A percentile compares a stretch with the other conserved stretches of the same genome.
Conservation (phyloP, 2,797 vertebrate genomes). For the Diplodus sargus region DNA sequence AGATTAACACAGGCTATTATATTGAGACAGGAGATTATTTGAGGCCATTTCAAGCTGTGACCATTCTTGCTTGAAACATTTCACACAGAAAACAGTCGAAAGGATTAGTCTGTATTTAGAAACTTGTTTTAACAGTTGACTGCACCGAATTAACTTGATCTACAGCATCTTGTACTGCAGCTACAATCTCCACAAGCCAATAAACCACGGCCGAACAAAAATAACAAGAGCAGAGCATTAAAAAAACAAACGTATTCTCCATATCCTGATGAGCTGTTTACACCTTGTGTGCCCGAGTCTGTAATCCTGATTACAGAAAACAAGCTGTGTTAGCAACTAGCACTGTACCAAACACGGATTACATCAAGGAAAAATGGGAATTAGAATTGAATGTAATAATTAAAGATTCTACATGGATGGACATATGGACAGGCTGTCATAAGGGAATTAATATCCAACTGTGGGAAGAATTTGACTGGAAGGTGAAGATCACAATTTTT, state of each 20-base stretch:
- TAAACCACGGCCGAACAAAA: slow-evolving; percentile 20
- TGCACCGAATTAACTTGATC: slow-evolving; percentile 53
- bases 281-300: slow-evolving; percentile 27
- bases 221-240: slow-evolving; percentile 1
- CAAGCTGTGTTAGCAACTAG: slow-evolving; percentile 5
- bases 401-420: too few relatives aligned
- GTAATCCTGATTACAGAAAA: slow-evolving; percentile 54
- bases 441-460: too few relatives aligned
- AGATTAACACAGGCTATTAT: slow-evolving; percentile 53
- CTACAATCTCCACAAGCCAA: slow-evolving; percentile 43
- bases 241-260: slow-evolving; percentile 8
- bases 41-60: slow-evolving; percentile 55
- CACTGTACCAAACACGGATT: too few relatives aligned
- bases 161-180: slow-evolving; percentile 39
- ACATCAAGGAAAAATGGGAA: too few relatives aligned
- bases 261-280: slow-evolving; percentile 38
- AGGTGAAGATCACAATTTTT: too few relatives aligned
- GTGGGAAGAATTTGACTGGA: too few relatives aligned
- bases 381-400: too few relatives aligned
- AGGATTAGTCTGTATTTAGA: slow-evolving; percentile 57
- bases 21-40: slow-evolving; percentile 63
- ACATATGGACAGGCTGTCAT: too few relatives aligned
- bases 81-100: slow-evolving; percentile 46
- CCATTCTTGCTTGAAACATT: slow-evolving; percentile 60
- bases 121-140: slow-evolving; percentile 51